phyloP scores from a whole-genome alignment of 1,140 invertebrate species.

The Harlomillsia oculata region DNA sequence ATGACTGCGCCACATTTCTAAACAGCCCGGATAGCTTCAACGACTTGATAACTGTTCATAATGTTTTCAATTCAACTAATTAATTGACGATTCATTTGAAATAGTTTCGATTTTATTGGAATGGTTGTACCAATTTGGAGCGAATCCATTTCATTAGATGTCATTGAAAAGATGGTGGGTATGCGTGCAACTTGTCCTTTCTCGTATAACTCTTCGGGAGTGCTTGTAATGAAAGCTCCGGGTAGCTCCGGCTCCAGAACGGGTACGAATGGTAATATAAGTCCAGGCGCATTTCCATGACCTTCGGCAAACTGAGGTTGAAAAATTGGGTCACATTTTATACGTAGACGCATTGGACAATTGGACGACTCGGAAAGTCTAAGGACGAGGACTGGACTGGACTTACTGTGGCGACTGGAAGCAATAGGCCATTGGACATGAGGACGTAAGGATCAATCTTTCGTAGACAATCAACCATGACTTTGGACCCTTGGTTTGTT shows the following conservation, averaged over 20 bases:
- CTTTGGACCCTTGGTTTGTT: neutral
- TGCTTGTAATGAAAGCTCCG: constrained; percentile 11
- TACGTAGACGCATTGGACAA: too few species aligned
- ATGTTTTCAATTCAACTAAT: too few species aligned
- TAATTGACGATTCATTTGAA: too few species aligned
- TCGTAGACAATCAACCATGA: constrained; percentile 9
- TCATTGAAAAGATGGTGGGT: neutral
- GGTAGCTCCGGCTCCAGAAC: constrained; percentile 9
- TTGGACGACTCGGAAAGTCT: too few species aligned
- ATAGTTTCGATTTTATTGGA: neutral
- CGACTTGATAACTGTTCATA: too few species aligned
- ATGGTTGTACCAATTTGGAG: neutral
- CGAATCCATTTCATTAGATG: constrained; percentile 5
- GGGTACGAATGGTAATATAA: constrained; percentile 2
- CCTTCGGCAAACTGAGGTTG: neutral
- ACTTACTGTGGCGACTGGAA: too few species aligned
- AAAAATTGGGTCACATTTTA: neutral
- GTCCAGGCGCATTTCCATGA: neutral
- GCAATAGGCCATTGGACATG: too few species aligned
- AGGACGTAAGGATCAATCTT: too few species aligned
- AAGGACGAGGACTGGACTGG: too few species aligned
- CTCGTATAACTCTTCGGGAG: constrained; percentile 6
- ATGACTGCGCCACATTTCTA: too few species aligned
- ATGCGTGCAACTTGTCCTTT: constrained; percentile 2
- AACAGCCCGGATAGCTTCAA: too few species aligned